Percentiles rank a stretch among this genome's conserved stretches.
Evolutionary conservation across 2,113 vertebrate species (phyloP).

Genomic region (Tauraco erythrolophus): DNA sequence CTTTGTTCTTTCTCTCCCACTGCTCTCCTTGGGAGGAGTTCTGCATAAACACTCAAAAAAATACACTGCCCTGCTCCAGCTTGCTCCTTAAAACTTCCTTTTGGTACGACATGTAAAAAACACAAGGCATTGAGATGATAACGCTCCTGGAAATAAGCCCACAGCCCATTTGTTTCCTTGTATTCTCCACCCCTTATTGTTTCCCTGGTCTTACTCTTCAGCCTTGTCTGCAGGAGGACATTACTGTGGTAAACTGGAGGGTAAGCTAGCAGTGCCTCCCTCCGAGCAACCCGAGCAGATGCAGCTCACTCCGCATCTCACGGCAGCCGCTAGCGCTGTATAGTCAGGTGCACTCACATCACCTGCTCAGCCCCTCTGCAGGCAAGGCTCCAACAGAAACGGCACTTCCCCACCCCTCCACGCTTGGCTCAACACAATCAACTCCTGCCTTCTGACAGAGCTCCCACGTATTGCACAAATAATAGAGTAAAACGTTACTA

Average conservation of each 20-base stretch:
- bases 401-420: not conserved
- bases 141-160: not conserved
- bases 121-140: not conserved
- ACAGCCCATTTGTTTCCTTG: not conserved
- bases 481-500: not conserved
- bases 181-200: not conserved
- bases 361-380: too few relatives aligned
- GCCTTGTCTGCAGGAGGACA: not conserved
- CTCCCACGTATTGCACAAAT: not conserved
- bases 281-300: not conserved
- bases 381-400: not conserved
- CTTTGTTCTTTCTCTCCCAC: not conserved
- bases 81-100: not conserved
- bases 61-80: not conserved
- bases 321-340: fast-evolving
- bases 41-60: not conserved
- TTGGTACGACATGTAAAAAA: not conserved
- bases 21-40: not conserved
- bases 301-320: fast-evolving
- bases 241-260: not conserved
- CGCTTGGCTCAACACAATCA: not conserved
- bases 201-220: not conserved
- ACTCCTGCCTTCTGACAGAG: not conserved
- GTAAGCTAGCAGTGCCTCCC: not conserved
- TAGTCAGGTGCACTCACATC: not conserved